Base-by-base conservation (phyloP, 2,113 vertebrate species). In the Nesoenas mayeri region DNA sequence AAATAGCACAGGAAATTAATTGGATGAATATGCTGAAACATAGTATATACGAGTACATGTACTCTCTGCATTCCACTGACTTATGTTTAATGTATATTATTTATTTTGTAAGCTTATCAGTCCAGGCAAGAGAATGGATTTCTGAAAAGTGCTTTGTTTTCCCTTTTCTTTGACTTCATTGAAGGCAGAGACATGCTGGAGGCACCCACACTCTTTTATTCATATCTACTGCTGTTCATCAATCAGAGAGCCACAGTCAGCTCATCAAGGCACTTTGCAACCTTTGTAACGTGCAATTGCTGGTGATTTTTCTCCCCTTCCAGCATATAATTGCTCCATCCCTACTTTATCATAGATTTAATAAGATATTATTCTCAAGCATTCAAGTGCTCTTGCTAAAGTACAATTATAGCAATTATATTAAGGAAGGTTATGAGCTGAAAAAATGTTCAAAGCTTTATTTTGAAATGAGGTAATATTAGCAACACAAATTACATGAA, bases 391-490 rank as follows among this genome's bases (percentile, higher is more conserved):
- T 92, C 10, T 78, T 57, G 62, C 79, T 85, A 28, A 88, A 89
- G 86, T 50, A 81, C 65, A 81, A 64, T 78, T 95, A 60, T 34
- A 87, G 62, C 1, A 7, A 65, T 93, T 87, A 87, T 82, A 79
- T 89, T 67, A 91, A 87, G 73, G 65, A 84, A 95, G 72, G 72
- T 88, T 74, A 38, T 48, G 79, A 89, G 21, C 38, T 79, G 83
- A 86, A 96, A 95, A 96, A 93, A 80, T 11, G 64, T 51, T 80
- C 51, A 60, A 94, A 91, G 53, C 13, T 61, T 81, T 92, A 64
- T 92, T 91, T 87, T 89, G 65, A 91, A 94, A 89, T 75, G 57
- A 92, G 64, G 56, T 85, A 91, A 79, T 93, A 85, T 89, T 96
- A 95, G 87, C 70, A 91, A 87, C 44, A 72, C 50, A 86, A 84